Conservation (phyloP, 2,797 vertebrate genomes). For the Masticophis lateralis region DNA sequence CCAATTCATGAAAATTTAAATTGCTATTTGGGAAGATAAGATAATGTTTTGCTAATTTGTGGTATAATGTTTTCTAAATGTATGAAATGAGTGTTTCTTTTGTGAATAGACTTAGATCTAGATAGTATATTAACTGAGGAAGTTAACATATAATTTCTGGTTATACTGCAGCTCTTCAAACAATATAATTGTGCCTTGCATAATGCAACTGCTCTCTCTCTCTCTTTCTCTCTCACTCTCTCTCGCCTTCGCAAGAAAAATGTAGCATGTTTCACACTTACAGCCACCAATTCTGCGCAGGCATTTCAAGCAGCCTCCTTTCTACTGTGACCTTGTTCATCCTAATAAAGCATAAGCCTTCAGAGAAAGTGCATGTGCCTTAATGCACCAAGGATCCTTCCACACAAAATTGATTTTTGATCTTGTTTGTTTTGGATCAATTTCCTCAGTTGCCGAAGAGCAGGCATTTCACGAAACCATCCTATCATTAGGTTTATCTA, state of each 20-base stretch:
- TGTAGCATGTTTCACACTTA: not conserved
- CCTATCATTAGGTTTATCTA: not conserved
- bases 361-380: not conserved
- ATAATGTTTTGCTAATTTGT: not conserved
- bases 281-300: not conserved
- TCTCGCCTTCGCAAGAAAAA: not conserved
- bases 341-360: not conserved
- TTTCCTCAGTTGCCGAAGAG: not conserved
- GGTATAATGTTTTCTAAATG: not conserved
- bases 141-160: not conserved
- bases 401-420: not conserved
- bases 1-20: not conserved
- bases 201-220: not conserved
- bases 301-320: not conserved
- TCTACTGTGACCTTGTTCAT: not conserved
- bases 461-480: not conserved
- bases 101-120: not conserved
- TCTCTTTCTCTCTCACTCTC: not conserved
- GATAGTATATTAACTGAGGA: not conserved
- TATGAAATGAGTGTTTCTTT: not conserved
- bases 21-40: not conserved
- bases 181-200: not conserved
- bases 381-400: not conserved
- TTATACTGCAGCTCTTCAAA: not conserved
- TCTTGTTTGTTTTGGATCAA: not conserved